Base-by-base conservation (phyloP, 92 coral and sea anemone genomes). In the Phenganax subtilis region DNA sequence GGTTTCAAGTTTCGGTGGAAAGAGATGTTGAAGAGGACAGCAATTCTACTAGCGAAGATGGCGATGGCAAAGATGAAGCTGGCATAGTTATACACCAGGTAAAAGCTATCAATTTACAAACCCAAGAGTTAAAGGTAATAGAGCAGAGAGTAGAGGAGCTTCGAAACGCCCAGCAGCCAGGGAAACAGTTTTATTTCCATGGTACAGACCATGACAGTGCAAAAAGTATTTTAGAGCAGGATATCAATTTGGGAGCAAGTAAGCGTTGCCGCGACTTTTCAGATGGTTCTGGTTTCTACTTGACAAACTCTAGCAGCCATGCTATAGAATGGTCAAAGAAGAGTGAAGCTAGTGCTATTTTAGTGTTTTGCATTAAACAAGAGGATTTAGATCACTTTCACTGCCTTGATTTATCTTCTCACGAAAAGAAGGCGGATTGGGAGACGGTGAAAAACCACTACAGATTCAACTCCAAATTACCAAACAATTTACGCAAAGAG, bases 161-260 rank as follows among this genome's bases (percentile, higher is more conserved):
- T 29, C 3, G 5, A 11, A 72, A 6, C 0, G 66, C 57, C 20
- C 25, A 31, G 10, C 58, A 30, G 29, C 17, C 52, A 37, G 47
- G 4, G 47, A 37, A 37, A 37, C 47, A 37, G 47, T 7, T 84
- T 30, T 77, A 68, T 28, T 77, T 65, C 68, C 87, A 84, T 56
- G 87, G 87, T 12, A 84, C 87, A 3, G 73, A 84, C 60, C 87
- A 84, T 12, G 10, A 16, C n/a, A 9, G 69, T 30, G 87, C 87
- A 3, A 52, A 37, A 3, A 68, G 78, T 3, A 77, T 84, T n/a
- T 20, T 11, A 10, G 80, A 84, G 70, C 30, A 69, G 52, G 84
- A 78, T 7, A 84, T 84, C 53, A 20, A 31, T 11, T 63, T 84
- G 29, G n/a, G 17, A 8, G 65, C 55, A 55, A 83, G 84, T 16